phyloP scores from a whole-genome alignment of 2,113 vertebrate species.

The Saccopteryx leptura region DNA sequence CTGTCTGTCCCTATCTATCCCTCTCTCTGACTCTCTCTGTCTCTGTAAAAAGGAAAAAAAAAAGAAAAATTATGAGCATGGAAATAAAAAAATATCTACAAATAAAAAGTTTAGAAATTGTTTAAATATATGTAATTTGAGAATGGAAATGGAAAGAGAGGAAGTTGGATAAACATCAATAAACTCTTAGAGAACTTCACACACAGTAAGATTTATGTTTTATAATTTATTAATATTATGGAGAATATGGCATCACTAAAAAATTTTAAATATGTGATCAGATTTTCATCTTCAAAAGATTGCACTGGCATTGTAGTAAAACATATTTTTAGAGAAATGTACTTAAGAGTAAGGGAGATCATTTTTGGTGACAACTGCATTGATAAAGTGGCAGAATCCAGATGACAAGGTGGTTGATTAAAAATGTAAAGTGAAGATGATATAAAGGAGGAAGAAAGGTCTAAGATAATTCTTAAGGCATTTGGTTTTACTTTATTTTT shows the following conservation, averaged over 20 bases:
- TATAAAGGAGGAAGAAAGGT: background rate
- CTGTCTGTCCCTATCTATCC: too few species aligned
- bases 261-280: background rate
- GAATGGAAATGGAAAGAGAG: background rate
- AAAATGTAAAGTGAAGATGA: background rate
- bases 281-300: background rate
- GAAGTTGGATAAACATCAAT: background rate
- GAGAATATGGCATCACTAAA: background rate
- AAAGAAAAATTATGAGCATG: background rate
- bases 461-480: background rate
- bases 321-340: background rate
- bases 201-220: background rate
- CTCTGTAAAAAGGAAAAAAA: background rate
- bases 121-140: background rate
- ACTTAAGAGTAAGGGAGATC: background rate
- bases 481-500: background rate
- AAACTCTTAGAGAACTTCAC: background rate
- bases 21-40: too few species aligned
- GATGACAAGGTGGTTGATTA: background rate
- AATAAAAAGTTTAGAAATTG: background rate
- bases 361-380: background rate
- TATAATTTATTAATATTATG: background rate
- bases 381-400: background rate
- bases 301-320: background rate
- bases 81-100: background rate